phyloP scores from a whole-genome alignment of 2,888 invertebrate genomes.

The Mongoloraphidia duomilia region DNA sequence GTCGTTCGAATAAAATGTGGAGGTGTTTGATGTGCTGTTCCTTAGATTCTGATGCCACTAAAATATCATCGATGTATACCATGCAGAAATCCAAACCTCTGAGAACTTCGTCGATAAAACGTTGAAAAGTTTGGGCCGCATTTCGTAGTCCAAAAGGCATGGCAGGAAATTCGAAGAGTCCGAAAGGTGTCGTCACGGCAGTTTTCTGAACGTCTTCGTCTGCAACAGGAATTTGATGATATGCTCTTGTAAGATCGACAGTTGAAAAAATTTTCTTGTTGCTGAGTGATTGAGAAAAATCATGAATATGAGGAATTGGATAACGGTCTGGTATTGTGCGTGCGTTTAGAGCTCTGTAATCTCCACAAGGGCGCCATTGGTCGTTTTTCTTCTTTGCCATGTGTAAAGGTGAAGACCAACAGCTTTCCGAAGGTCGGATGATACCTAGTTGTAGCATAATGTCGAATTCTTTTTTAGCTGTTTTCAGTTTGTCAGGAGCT shows the following conservation, averaged over 20 bases:
- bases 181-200: slow-evolving; percentile 20
- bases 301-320: slow-evolving; percentile 24
- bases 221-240: slow-evolving; percentile 23
- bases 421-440: slow-evolving; percentile 14
- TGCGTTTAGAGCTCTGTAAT: slow-evolving; percentile 22
- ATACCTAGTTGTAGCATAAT: slow-evolving; percentile 15
- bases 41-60: slow-evolving; percentile 14
- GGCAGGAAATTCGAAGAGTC: slow-evolving; percentile 20
- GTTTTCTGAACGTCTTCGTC: slow-evolving; percentile 20
- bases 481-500: slow-evolving; percentile 17
- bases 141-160: slow-evolving; percentile 26
- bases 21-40: slow-evolving; percentile 19
- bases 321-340: slow-evolving; percentile 31
- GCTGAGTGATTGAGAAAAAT: slow-evolving; percentile 19
- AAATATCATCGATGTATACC: slow-evolving; percentile 19
- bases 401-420: slow-evolving; percentile 23
- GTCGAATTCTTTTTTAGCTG: slow-evolving; percentile 9
- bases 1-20: slow-evolving; percentile 13
- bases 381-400: slow-evolving; percentile 21
- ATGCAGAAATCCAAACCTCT: slow-evolving; percentile 20
- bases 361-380: slow-evolving; percentile 24
- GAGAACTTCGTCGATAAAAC: slow-evolving; percentile 18
- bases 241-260: slow-evolving; percentile 24
- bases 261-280: slow-evolving; percentile 19
- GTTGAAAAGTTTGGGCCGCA: slow-evolving; percentile 24